Percentiles rank a stretch among this genome's conserved stretches.
phyloP scores from a whole-genome alignment of 2,888 invertebrate genomes.

The Rotaria macrura region DNA sequence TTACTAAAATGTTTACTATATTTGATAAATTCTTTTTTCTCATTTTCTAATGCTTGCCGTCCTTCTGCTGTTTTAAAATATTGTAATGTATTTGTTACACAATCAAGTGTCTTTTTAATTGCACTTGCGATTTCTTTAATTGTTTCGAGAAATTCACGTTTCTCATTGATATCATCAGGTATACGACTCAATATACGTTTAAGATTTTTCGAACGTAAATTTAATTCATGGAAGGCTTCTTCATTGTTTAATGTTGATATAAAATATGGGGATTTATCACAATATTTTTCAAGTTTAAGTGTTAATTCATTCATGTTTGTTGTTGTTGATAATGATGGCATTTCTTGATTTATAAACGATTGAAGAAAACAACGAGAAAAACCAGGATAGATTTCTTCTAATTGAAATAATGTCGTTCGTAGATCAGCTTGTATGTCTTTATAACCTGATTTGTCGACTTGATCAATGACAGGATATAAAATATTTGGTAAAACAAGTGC shows the following conservation, averaged over 20 bases:
- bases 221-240: conserved; percentile 86
- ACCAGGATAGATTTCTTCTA: conserved; percentile 25
- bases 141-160: conserved; percentile 95
- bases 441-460: conserved; percentile 4
- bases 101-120: conserved; percentile 32
- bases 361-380: conserved; percentile 17
- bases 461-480: conserved; percentile 20
- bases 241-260: neutral
- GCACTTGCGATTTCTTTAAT: conserved; percentile 53
- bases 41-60: conserved; percentile 30
- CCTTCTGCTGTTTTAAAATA: conserved; percentile 25
- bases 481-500: conserved; percentile 31
- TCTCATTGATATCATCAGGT: conserved; percentile 95
- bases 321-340: neutral
- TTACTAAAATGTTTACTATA: conserved; percentile 33
- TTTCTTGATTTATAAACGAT: neutral
- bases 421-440: neutral
- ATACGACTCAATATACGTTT: conserved; percentile 92
- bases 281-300: conserved; percentile 27
- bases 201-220: conserved; percentile 79
- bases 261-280: conserved; percentile 6
- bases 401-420: conserved; percentile 13
- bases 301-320: conserved; percentile 26
- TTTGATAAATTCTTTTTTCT: conserved; percentile 34
- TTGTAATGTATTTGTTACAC: conserved; percentile 31